Evolutionary conservation across 1,140 invertebrate genomes (phyloP), one percentile per base, ranked within the genome.

Genomic region (Drosophila ambigua): DNA sequence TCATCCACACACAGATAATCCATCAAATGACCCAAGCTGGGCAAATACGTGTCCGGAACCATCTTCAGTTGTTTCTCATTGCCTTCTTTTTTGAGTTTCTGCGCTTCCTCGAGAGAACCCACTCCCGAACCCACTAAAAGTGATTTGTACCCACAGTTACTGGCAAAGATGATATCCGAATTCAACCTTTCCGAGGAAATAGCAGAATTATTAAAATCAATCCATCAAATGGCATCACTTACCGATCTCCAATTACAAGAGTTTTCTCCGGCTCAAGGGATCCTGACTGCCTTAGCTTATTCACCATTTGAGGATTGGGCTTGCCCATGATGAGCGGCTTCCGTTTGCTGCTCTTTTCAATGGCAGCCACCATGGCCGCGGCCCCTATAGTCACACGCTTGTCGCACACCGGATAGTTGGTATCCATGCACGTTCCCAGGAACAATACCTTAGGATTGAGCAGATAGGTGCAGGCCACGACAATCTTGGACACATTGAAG

Each of bases 211-310:
- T n/a, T 13, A 2, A 1, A 4, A 1, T 31, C 11, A 23, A 13
- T 31, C 13, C 4, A 16, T 5, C 9, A 16, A 46, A 16, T 5
- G 26, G 3, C 9, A 4, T 0, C 7, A 71, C 81, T 73, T 73
- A 88, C 83, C 76, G 72, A 16, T 79, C 85, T 13, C 83, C 83
- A 8, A 88, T 54, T 35, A 88, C 66, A 0, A 88, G 72, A 2
- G 83, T 83, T 7, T 45, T 88, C 8, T 62, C 62, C 6, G 83
- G 83, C n/a, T 79, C 74, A 1, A 88, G 63, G 5, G 52, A 9
- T 0, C 68, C 76, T 5, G 52, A 53, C 0, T 35, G 43, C 0
- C 48, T 24, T 9, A 64, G 26, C n/a, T 62, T 55, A 0, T 45
- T 35, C 2, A 79, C 6, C 11, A 88, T 62, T n/a, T 48, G 52